Evolutionary conservation across 2,888 invertebrate species (phyloP).

Genomic region (Tryphoninae sp.): DNA sequence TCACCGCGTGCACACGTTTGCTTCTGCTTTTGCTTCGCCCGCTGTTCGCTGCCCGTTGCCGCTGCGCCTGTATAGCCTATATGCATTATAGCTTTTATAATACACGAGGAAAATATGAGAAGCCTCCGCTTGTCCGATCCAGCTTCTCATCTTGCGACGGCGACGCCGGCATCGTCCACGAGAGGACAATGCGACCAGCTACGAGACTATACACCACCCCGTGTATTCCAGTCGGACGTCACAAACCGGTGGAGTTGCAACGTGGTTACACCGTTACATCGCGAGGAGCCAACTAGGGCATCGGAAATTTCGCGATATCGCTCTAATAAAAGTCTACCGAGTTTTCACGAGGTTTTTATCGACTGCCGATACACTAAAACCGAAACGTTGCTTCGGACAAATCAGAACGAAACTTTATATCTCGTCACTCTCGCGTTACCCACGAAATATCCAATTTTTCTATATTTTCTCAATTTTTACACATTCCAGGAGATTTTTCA

Average conservation of each 20-base stretch:
- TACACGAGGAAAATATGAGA: slow-evolving; percentile 61
- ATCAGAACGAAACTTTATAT: neutral
- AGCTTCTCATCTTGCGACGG: slow-evolving; percentile 58
- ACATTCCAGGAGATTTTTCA: no score
- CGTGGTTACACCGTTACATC: slow-evolving; percentile 40
- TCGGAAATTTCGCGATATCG: slow-evolving; percentile 33
- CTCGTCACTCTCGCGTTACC: no score
- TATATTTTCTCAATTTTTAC: no score
- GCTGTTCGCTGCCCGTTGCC: slow-evolving; percentile 21
- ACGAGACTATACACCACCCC: slow-evolving; percentile 34
- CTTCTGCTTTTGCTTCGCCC: slow-evolving; percentile 53
- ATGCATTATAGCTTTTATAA: slow-evolving; percentile 55
- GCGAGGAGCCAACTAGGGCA: slow-evolving; percentile 13
- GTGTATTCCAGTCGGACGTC: slow-evolving; percentile 23
- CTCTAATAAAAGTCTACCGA: neutral
- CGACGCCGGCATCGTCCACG: slow-evolving; percentile 53
- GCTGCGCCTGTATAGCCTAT: slow-evolving; percentile 40
- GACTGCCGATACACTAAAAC: slow-evolving; percentile 6
- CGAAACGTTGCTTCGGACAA: neutral
- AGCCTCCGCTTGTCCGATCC: slow-evolving; percentile 50
- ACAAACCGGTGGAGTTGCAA: slow-evolving; percentile 5
- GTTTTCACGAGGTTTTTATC: neutral
- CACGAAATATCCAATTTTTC: no score
- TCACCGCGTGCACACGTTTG: slow-evolving; percentile 49
- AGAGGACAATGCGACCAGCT: slow-evolving; percentile 61